Evolutionary conservation across 2,888 invertebrate species (phyloP).

Genomic region (Isotomurus palustris): DNA sequence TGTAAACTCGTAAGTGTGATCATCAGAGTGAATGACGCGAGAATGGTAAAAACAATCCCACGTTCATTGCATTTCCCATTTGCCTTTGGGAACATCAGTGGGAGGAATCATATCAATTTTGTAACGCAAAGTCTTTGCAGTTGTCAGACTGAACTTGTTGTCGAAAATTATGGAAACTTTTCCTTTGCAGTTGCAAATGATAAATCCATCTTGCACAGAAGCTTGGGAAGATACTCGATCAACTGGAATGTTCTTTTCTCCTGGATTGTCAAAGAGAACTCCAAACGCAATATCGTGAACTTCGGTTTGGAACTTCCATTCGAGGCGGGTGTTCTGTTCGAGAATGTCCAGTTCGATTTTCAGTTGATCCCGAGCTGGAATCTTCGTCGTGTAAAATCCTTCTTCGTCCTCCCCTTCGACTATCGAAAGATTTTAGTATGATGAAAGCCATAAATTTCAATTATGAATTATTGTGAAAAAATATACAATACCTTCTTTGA

Average conservation of each 20-base stretch:
- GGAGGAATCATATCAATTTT: constrained; percentile 11
- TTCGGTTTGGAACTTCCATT: constrained; percentile 3
- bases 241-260: neutral
- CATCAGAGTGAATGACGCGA: too few species aligned
- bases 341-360: neutral
- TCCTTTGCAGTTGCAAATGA: neutral
- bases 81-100: too few species aligned
- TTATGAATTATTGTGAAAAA: neutral
- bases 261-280: constrained; percentile 2
- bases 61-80: too few species aligned
- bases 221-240: neutral
- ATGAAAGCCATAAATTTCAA: too few species aligned
- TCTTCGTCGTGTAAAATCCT: constrained; percentile 10
- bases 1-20: too few species aligned
- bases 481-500: constrained; percentile 24
- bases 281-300: constrained; percentile 1
- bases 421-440: neutral
- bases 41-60: too few species aligned
- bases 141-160: constrained; percentile 2
- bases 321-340: neutral
- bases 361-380: constrained; percentile 17
- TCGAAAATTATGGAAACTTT: neutral
- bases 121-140: constrained; percentile 9
- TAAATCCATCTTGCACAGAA: neutral
- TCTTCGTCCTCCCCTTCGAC: constrained; percentile 21